Evolutionary conservation across 2,888 invertebrate species (phyloP).

Genomic region (Drosophila nr. perissopoda): DNA sequence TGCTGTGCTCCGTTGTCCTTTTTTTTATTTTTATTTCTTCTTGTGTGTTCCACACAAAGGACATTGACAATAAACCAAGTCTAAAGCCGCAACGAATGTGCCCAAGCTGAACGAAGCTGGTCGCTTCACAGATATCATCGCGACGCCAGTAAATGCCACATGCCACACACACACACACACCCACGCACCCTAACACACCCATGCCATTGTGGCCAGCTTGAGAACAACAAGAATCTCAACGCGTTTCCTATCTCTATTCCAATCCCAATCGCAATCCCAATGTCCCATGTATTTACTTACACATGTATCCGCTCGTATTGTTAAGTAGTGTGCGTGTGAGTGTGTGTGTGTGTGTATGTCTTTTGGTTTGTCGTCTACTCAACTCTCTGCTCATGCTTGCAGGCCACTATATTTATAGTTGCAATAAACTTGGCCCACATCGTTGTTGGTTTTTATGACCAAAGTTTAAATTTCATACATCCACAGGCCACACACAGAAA

Average conservation of each 20-base stretch:
- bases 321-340: slow-evolving; percentile 14
- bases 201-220: slow-evolving; percentile 52
- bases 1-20: slow-evolving; percentile 60
- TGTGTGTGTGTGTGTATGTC: slow-evolving; percentile 11
- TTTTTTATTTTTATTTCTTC: slow-evolving; percentile 12
- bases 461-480: slow-evolving; percentile 36
- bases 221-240: slow-evolving; percentile 36
- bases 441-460: slow-evolving; percentile 42
- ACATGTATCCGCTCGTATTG: slow-evolving; percentile 41
- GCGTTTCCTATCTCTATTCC: slow-evolving; percentile 43
- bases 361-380: slow-evolving; percentile 29
- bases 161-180: slow-evolving; percentile 41
- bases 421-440: slow-evolving; percentile 56
- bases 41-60: slow-evolving; percentile 36
- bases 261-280: slow-evolving; percentile 27
- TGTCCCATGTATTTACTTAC: slow-evolving; percentile 45
- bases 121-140: slow-evolving; percentile 55
- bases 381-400: slow-evolving; percentile 19
- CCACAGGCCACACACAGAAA: slow-evolving; percentile 3
- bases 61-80: slow-evolving; percentile 57
- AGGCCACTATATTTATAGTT: slow-evolving; percentile 48
- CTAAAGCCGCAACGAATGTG: slow-evolving; percentile 57
- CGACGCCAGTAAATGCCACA: slow-evolving; percentile 69
- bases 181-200: neutral
- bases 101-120: slow-evolving; percentile 26